Conservation (phyloP, 2,797 vertebrate genomes). For the Dallia pectoralis region DNA sequence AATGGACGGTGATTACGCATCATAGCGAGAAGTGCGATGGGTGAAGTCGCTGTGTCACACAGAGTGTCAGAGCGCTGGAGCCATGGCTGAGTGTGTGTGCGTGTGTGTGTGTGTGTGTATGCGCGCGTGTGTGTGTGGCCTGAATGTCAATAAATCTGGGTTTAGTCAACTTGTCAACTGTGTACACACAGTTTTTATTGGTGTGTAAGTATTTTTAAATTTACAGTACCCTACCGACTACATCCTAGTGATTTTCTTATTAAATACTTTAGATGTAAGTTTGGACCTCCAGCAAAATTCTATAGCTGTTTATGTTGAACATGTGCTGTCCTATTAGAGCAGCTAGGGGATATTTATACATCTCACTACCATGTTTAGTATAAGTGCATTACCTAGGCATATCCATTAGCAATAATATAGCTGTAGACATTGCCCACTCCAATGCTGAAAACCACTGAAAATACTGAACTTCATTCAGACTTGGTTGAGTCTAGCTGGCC, state of each 20-base stretch:
- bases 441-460: not conserved
- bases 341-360: not conserved
- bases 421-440: not conserved
- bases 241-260: not conserved
- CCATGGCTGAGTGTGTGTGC: not conserved
- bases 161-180: not conserved
- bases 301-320: not conserved
- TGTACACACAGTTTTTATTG: not conserved
- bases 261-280: not conserved
- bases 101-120: conserved; percentile 5
- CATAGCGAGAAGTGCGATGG: conserved; percentile 43
- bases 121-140: not conserved
- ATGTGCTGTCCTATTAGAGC: conserved; percentile 1
- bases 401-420: not conserved
- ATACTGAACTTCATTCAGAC: not conserved
- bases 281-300: not conserved
- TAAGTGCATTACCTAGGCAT: conserved; percentile 11
- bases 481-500: not conserved
- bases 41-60: conserved; percentile 51
- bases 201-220: not conserved
- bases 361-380: conserved; percentile 20
- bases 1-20: conserved; percentile 67
- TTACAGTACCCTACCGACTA: not conserved
- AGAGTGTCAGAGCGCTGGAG: conserved; percentile 26
- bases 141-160: not conserved